Base-by-base conservation (phyloP, 2,888 invertebrate genomes). In the Celastrina argiolus region DNA sequence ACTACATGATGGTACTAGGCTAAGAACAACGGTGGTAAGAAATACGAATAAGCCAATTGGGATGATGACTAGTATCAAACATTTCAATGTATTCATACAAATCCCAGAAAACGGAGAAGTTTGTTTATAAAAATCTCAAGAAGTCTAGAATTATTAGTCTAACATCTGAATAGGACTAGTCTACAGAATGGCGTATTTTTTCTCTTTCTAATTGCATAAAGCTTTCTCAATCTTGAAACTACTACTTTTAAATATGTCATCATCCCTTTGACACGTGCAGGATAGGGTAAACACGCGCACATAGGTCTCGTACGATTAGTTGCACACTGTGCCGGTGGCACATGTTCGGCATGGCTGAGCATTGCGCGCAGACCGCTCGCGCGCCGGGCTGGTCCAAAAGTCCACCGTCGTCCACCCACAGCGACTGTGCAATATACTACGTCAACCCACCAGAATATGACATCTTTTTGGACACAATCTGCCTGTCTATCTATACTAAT, bases 321-420 rank as follows among this genome's bases (percentile, higher is more conserved):
- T 85, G 84, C 51, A 85, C 75, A 82, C 87, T 87, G 86, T 88
- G 90, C 14, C 89, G 84, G 45, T 89, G 84, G 74, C 83, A 82
- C 74, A 82, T 71, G 71, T 79, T 81, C 75, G 72, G 59, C 42
- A 34, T 79, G 74, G 82, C 72, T 67, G 75, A 74, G 74, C 80
- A 78, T 73, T 75, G 71, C 67, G 82, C 81, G 83, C 81, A 82
- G 66, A 78, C 75, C 6, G 74, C 72, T 45, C 73, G 71, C 56
- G 61, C 71, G 70, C 83, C 74, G 69, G 81, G 74, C 72, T 69
- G 77, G 69, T 81, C 82, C 69, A 82, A 76, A 63, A 69, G 70
- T 28, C 69, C 76, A 64, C 76, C 79, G 70, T 93, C 92, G 76
- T 93, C 93, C 86, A 90, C 74, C 93, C 93, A 93, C 84, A 93